Conservation (phyloP, 2,113 vertebrate genomes). For the Fregetta grallaria region DNA sequence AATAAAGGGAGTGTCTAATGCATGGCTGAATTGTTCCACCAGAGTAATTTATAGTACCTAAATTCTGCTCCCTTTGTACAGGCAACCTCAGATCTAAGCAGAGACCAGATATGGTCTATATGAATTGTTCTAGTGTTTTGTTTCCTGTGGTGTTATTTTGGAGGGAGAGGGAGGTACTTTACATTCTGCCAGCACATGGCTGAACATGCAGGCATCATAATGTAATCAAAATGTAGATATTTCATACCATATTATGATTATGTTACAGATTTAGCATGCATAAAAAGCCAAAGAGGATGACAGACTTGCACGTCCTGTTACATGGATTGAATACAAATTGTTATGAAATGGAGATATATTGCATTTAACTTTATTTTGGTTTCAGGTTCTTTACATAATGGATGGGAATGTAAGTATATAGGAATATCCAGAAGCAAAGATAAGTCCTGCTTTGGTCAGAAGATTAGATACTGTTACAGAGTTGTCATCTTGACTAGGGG, state of each 20-base stretch:
- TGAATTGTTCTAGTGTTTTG: not conserved
- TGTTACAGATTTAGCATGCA: not conserved
- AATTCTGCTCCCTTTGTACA: not conserved
- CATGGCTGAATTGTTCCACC: not conserved
- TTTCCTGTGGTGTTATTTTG: not conserved
- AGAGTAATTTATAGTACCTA: not conserved
- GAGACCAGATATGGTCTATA: accelerated
- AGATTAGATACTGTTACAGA: not conserved
- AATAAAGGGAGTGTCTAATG: not conserved
- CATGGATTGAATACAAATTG: not conserved
- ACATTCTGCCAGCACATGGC: not conserved
- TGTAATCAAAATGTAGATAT: not conserved
- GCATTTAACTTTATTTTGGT: not conserved
- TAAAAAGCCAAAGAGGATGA: not conserved
- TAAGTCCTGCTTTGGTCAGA: not conserved
- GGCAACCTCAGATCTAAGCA: not conserved
- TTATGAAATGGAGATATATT: not conserved
- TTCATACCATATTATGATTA: not conserved
- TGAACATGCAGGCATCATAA: not conserved
- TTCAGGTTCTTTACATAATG: not conserved
- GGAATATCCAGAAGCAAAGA: not conserved
- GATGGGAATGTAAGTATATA: not conserved
- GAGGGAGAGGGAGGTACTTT: not conserved
- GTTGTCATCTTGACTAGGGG: not conserved
- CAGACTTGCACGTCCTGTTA: not conserved